A percentile compares a stretch with the other conserved stretches of the same genome.
phyloP scores from a whole-genome alignment of 2,113 vertebrate genomes.

The Aix galericulata region DNA sequence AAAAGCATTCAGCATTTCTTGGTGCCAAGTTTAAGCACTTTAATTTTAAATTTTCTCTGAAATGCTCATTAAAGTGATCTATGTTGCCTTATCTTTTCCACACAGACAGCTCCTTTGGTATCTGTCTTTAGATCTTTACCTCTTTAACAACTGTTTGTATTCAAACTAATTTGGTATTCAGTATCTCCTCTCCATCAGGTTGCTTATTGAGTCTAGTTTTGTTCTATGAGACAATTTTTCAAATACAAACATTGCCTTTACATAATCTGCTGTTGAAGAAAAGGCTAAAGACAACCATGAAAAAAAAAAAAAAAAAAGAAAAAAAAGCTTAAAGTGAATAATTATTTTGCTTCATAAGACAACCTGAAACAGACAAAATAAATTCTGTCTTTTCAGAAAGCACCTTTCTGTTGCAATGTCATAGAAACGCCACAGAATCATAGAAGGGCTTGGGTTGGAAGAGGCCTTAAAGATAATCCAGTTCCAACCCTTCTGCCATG shows the following conservation, averaged over 20 bases:
- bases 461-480: too few species aligned
- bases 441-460: too few species aligned
- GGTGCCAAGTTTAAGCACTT: conserved; percentile 1
- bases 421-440: too few species aligned
- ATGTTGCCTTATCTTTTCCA: conserved; percentile 19
- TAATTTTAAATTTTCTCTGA: conserved; percentile 6
- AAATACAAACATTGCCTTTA: not conserved
- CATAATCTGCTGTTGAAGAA: not conserved
- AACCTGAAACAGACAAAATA: not conserved
- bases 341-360: not conserved
- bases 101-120: conserved; percentile 20
- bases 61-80: conserved; percentile 37
- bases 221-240: not conserved
- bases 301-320: not conserved
- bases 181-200: not conserved
- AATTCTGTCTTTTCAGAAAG: not conserved
- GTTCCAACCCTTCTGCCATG: too few species aligned
- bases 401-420: not conserved
- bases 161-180: conserved; percentile 15
- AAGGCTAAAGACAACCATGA: not conserved
- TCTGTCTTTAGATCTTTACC: conserved; percentile 39
- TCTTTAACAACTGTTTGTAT: conserved; percentile 6
- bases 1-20: conserved; percentile 27
- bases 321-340: not conserved
- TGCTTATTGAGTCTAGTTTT: not conserved